Conservation (phyloP, 1,140 invertebrate genomes). For the Cotesia chilonis region DNA sequence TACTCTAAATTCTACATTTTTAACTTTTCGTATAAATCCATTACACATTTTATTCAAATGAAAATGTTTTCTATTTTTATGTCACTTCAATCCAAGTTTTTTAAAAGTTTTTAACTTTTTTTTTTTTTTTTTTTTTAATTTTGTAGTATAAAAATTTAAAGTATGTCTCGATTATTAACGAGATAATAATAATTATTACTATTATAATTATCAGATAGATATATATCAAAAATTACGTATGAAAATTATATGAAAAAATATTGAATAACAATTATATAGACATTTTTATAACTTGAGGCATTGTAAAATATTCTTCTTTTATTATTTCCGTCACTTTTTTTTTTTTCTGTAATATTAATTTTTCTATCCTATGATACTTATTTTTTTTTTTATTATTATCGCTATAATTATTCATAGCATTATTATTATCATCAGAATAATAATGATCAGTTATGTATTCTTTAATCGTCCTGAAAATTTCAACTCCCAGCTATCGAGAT, state of each 20-base stretch:
- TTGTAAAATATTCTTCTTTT: conserved; percentile 1
- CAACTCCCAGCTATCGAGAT: conserved; percentile 12
- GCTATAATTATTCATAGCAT: neutral
- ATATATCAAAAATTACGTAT: conserved; percentile 24
- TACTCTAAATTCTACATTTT: neutral
- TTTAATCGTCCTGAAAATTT: too few species aligned
- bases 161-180: neutral
- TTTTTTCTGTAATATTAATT: conserved; percentile 18
- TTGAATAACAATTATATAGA: conserved; percentile 11
- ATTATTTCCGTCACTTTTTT: neutral
- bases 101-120: neutral
- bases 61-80: neutral
- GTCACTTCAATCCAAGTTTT: too few species aligned
- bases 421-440: too few species aligned
- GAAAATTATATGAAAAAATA: conserved; percentile 19
- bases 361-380: neutral
- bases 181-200: conserved; percentile 7
- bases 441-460: too few species aligned
- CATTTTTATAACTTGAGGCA: conserved; percentile 6
- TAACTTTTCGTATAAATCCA: too few species aligned
- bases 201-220: neutral
- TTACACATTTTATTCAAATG: neutral
- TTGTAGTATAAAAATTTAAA: neutral
- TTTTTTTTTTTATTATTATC: conserved; percentile 29
- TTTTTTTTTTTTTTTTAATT: neutral